These are phyloP conservation scores for Calephelis virginiensis DNA, from an alignment of 1,140 invertebrate species.

Conservation along the genomic window DNA sequence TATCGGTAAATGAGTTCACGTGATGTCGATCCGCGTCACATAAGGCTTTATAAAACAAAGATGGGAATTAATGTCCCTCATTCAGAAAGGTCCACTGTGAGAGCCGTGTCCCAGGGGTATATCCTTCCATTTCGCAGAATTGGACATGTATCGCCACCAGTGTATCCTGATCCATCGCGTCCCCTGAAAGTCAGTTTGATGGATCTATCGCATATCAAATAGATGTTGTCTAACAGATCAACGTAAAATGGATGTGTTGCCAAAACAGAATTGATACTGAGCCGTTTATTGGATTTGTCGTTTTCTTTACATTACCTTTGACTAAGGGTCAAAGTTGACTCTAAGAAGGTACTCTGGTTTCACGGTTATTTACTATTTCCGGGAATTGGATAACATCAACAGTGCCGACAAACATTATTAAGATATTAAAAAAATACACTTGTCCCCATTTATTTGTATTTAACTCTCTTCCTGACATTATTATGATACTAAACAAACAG, in stretches of 20 bases:
- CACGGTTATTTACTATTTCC: constrained; percentile 47
- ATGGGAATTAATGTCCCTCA: constrained; percentile 74
- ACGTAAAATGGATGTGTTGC: constrained; percentile 46
- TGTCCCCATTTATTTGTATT: too few relatives aligned
- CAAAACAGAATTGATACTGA: constrained; percentile 67
- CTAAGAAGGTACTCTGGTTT: constrained; percentile 51
- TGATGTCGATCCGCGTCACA: constrained; percentile 66
- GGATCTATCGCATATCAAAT: constrained; percentile 37
- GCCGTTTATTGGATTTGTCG: constrained; percentile 72
- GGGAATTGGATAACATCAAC: constrained; percentile 28
- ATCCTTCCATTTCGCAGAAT: constrained; percentile 74
- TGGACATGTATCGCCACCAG: constrained; percentile 63
- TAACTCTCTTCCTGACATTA: too few relatives aligned
- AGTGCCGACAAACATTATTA: too few relatives aligned
- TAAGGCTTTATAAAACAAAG: constrained; percentile 72
- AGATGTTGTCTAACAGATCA: constrained; percentile 41
- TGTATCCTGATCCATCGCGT: constrained; percentile 41
- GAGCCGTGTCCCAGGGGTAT: constrained; percentile 58
- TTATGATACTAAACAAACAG: too few relatives aligned
- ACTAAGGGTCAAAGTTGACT: constrained; percentile 64
- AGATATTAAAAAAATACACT: too few relatives aligned
- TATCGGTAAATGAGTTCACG: constrained; percentile 61
- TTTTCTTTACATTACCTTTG: constrained; percentile 72
- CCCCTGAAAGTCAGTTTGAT: constrained; percentile 48
- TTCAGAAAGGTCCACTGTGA: constrained; percentile 70